Base-by-base conservation (phyloP, 2,797 vertebrate species). In the Gymnopithys bicolor region DNA sequence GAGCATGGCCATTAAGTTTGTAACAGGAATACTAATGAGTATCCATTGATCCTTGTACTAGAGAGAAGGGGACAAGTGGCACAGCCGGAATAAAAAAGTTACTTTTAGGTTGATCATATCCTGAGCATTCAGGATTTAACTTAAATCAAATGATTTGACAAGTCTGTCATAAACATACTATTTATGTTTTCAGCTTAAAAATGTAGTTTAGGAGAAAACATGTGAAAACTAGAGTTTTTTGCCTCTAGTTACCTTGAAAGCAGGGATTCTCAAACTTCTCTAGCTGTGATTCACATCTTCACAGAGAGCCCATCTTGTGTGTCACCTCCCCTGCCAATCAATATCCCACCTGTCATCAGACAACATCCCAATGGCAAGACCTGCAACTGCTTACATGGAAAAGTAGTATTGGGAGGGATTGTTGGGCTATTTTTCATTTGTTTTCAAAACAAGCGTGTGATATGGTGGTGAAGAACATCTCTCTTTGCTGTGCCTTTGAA, bases 151-250 rank as follows among this genome's bases (percentile, higher is more conserved):
- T 84, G 6, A 32, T 87, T 91, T 93, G 39, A 10, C n/a, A 46
- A 56, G 60, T 76, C 14, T 4, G 43, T 74, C 58, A 25, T 94
- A 32, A 82, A 39, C 87, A 64, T 73, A 71, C 49, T 90, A 16
- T 80, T 92, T 93, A 75, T 48, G 33, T 77, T 95, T 81, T 95
- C 49, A 76, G 10, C 30, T 55, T 82, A 85, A 91, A 96, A 92
- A 35, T 43, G 22, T 5, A 13, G 17, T 91, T 45, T 78, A 59
- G 52, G 23, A 67, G 48, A 45, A 63, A 32, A 79, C 17, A 7
- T 5, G 28, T 69, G 37, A 81, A 55, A 85, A 80, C n/a, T 28
- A 21, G 49, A 63, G 10, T 19, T 74, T 70, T 71, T 94, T 93
- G 24, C 21, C 21, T 64, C 1, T 7, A 25, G 10, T 64, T 91